Evolutionary conservation across 2,797 vertebrate species (phyloP).

Genomic region (Chrosomus eos): DNA sequence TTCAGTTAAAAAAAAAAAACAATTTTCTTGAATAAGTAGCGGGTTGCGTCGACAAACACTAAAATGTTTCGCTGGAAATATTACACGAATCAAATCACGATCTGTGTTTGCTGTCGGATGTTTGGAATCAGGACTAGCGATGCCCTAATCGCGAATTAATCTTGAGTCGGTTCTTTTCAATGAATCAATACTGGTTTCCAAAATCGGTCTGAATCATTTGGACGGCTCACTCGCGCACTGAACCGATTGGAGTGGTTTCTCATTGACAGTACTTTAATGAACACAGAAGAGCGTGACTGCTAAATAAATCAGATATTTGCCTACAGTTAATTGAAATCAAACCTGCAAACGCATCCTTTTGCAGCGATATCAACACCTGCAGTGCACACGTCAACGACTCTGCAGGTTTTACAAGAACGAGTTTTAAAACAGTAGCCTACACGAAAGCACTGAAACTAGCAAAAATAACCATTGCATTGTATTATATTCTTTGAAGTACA

Average conservation of each 20-base stretch:
- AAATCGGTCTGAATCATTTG: not conserved
- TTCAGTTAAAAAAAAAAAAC: not conserved
- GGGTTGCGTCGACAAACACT: not conserved
- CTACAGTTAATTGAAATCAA: not conserved
- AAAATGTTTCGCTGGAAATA: not conserved
- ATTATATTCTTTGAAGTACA: not conserved
- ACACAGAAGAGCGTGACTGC: not conserved
- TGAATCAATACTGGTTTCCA: not conserved
- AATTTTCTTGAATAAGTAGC: not conserved
- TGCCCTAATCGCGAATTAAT: not conserved
- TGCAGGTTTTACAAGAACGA: not conserved
- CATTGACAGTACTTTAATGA: not conserved
- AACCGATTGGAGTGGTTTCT: not conserved
- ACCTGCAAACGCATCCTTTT: not conserved
- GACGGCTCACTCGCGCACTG: not conserved
- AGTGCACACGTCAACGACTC: not conserved
- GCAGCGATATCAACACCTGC: not conserved
- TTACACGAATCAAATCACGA: not conserved
- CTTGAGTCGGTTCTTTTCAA: slow-evolving; percentile 2
- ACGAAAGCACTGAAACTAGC: not conserved
- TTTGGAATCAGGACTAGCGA: not conserved
- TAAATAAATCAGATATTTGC: not conserved
- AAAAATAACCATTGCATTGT: not conserved
- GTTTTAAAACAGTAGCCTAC: not conserved
- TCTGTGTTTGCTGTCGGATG: not conserved